Evolutionary conservation across 1,140 invertebrate genomes (phyloP), one percentile per base, ranked within the genome.

Genomic region (Eciton burchellii): DNA sequence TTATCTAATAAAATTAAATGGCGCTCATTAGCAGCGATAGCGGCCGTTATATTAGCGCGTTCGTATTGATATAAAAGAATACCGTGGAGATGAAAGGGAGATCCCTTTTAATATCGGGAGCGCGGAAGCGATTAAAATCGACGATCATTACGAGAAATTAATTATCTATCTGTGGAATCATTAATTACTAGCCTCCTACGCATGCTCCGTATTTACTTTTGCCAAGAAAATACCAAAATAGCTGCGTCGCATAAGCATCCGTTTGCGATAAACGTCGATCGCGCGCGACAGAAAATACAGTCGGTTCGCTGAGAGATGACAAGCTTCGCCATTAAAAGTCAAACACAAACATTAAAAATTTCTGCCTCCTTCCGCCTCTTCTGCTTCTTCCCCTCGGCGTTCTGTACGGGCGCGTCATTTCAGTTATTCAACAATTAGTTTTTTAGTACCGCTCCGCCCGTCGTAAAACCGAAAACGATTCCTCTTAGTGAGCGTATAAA

Each of bases 341-440:
- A 21, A 24, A 1, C 21, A 41, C n/a, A n/a, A n/a, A 56, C 35
- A 19, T 26, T 68, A 68, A 77, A 54, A 43, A 43, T 56, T 12
- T 56, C 16, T 43, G 54, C n/a, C 68, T 54, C 60, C 16, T 29
- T 24, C 54, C 35, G 29, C 60, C 62, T 54, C 21, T 43, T 4
- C 21, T 54, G n/a, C n/a, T n/a, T n/a, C n/a, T n/a, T n/a, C 41
- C 24, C 5, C 11, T 26, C 62, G 26, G 41, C n/a, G 41, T 66
- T 54, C 45, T 41, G 41, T 26, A 0, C 47, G 49, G 26, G 47
- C 49, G 47, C 19, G 49, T 77, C 52, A 66, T 68, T 77, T 77
- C 62, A 68, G 62, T 77, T 77, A 77, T 77, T 77, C 74, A 68
- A 62, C 74, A 77, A 77, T 77, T 77, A 68, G 35, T 52, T 68